Base-by-base conservation (phyloP, 2,113 vertebrate species). In the Syngnathus scovelli region DNA sequence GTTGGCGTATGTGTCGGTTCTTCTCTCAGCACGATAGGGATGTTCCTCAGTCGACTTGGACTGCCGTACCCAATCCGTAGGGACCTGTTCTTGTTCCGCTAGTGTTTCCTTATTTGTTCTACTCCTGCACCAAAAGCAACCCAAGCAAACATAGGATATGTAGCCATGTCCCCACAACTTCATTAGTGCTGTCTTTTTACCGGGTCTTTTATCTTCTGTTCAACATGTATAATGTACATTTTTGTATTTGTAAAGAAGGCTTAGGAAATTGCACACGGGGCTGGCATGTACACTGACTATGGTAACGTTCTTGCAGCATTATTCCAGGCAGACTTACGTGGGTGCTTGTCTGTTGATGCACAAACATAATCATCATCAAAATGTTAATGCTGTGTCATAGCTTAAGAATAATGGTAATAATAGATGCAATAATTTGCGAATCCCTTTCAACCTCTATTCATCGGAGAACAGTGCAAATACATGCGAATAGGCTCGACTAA, bases 41-140 rank as follows among this genome's bases (percentile, higher is more conserved):
- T 67, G 62, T 81, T 80, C 66, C 69, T 84, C 84, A 76, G 68
- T 84, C 80, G 71, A 77, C 65, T 79, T 78, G 52, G 68, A 68
- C 79, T 83, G 75, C 80, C 85, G 81, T 79, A 43, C 52, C 70
- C 65, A 36, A 44, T 63, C 51, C 6, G 13, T 62, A 73, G 64
- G 70, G 74, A 77, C 49, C 55, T 54, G 54, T 78, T 72, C 19
- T 78, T 76, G 78, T 87, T 80, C 73, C 80, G 65, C 80, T 83
- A 79, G 84, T 84, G 83, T 86, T 72, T 86, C 82, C 67, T 88
- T 82, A 78, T 85, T 88, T 88, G 84, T 87, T 89, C 83, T 79
- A 86, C 83, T 86, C 83, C 80, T 84, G 86, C 85, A 89, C 86
- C 86, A 87, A 82, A 64, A 87, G 72, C 76, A 18, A 16, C 55